Base-by-base conservation (phyloP, 2,797 vertebrate genomes). In the Diplodus sargus region DNA sequence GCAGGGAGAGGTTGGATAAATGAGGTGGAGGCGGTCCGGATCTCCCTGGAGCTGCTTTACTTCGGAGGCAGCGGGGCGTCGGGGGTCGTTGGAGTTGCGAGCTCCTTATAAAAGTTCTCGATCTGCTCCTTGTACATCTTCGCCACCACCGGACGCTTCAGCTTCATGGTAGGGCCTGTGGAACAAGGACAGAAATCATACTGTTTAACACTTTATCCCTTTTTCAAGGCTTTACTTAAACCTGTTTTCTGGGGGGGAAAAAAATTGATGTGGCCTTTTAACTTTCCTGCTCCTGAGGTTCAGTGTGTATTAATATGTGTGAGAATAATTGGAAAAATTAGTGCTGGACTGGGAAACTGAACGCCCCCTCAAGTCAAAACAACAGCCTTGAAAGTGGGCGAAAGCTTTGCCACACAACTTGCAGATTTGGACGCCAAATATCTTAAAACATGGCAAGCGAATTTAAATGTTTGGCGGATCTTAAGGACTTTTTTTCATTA, bases 111-210 rank as follows among this genome's bases (percentile, higher is more conserved):
- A 57, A 99, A 94, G 88, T 86, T 94, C 2, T 97, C 93, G 0
- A 99, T 97, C 57, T 95, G 95, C 0, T 94, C 90, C 73, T 85
- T 93, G 91, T 98, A 98, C 89, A 97, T 98, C 89, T 97, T 95
- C 39, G n/a, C 39, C 30, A 98, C 96, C 62, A 93, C 93, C 0
- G 94, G 87, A 51, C 98, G 92, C 93, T 95, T 98, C 79, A 99
- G 90, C 93, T 99, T 99, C 95, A 97, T 95, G 0, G 97, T 98
- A 0, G 98, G 97, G 52, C 98, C 98, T 99, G 85, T 0, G 2
- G 49, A 39, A 70, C 13, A 25, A 25, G 68, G 15, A 63, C 12
- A 15, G 10, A 48, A 54, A 69, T 49, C 0, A 16, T 17, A 4
- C 2, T 11, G 43, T 80, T 67, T 59, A 48, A 54, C 12, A 39